phyloP scores from a whole-genome alignment of 2,888 invertebrate genomes.

The Epistrophella euchroma region DNA sequence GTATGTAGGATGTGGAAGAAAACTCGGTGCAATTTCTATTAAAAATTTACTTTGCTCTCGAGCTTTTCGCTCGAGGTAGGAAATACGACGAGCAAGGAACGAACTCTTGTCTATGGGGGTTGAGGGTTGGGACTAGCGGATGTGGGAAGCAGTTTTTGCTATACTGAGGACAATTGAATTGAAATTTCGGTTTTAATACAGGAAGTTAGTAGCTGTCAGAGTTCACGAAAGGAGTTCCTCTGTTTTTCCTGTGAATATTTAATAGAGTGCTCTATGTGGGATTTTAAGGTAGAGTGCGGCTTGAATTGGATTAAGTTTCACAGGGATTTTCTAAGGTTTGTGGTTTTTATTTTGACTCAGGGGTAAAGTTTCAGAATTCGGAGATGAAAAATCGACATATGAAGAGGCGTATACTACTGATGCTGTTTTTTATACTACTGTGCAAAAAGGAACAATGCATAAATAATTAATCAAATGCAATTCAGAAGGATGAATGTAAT shows the following conservation, averaged over 20 bases:
- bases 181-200: slow-evolving; percentile 74
- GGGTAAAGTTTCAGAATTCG: slow-evolving; percentile 15
- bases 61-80: slow-evolving; percentile 25
- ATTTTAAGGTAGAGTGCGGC: slow-evolving; percentile 43
- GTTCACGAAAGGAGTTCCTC: slow-evolving; percentile 61
- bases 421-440: background rate
- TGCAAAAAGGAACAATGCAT: slow-evolving; percentile 13
- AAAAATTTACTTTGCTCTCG: slow-evolving; percentile 65
- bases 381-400: slow-evolving; percentile 64
- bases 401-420: slow-evolving; percentile 15
- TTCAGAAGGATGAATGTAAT: slow-evolving; percentile 49
- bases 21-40: slow-evolving; percentile 69
- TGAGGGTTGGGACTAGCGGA: background rate
- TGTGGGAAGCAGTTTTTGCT: slow-evolving; percentile 41
- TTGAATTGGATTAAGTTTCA: slow-evolving; percentile 65
- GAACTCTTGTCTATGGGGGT: slow-evolving; percentile 10
- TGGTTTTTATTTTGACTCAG: slow-evolving; percentile 31
- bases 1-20: slow-evolving; percentile 17
- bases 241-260: slow-evolving; percentile 72
- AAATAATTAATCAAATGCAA: slow-evolving; percentile 63
- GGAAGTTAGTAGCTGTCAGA: slow-evolving; percentile 75
- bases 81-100: slow-evolving; percentile 3
- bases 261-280: slow-evolving; percentile 54
- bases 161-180: slow-evolving; percentile 73
- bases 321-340: slow-evolving; percentile 49